Evolutionary conservation across 2,888 invertebrate species (phyloP).

Genomic region (Julus scandinavius): DNA sequence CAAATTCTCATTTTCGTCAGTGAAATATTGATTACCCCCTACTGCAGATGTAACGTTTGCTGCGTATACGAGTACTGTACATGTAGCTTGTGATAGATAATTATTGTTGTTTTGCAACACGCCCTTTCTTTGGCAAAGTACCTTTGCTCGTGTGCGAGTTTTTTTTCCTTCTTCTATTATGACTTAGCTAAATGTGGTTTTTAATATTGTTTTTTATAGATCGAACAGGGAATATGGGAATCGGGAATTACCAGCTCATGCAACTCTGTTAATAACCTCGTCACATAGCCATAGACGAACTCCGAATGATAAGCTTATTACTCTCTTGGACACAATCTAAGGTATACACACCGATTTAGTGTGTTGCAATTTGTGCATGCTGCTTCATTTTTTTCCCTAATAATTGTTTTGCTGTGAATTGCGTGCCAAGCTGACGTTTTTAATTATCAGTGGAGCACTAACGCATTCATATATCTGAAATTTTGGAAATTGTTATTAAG

Average conservation of each 20-base stretch:
- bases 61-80: background rate
- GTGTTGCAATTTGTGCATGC: background rate
- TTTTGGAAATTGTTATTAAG: background rate
- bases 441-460: background rate
- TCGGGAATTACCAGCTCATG: background rate
- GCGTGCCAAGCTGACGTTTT: background rate
- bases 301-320: background rate
- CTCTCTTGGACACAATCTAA: constrained; percentile 30
- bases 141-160: background rate
- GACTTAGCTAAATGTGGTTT: background rate
- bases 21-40: background rate
- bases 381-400: background rate
- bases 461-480: background rate
- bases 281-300: background rate
- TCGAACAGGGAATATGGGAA: constrained; percentile 34
- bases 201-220: constrained; percentile 1
- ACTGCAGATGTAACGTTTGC: background rate
- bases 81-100: background rate
- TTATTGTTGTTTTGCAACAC: constrained; percentile 8
- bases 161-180: background rate
- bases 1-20: background rate
- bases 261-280: background rate
- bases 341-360: background rate
- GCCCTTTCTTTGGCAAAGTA: constrained; percentile 8
- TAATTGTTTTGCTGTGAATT: background rate